These are phyloP conservation scores for Catharus ustulatus DNA, from an alignment of 2,797 vertebrate genomes.

Conservation along the genomic window DNA sequence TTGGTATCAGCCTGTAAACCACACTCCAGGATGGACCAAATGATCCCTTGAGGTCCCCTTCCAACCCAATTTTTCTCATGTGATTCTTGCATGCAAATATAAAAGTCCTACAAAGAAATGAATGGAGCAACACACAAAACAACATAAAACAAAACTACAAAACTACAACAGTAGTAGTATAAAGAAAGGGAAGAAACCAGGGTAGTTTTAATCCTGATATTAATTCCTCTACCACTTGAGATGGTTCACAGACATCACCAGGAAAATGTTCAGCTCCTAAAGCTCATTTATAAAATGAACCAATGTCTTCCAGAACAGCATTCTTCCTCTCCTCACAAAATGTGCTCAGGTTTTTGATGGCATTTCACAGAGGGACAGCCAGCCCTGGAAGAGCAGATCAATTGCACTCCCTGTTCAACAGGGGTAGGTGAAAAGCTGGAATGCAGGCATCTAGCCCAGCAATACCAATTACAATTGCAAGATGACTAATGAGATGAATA, in stretches of 20 bases:
- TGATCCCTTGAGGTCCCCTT: background rate
- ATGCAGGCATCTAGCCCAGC: background rate
- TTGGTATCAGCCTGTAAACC: background rate
- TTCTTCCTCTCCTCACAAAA: background rate
- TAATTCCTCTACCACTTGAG: background rate
- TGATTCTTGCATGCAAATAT: background rate
- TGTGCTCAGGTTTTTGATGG: background rate
- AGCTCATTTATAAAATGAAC: background rate
- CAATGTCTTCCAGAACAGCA: background rate
- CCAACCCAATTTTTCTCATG: background rate
- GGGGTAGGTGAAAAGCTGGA: background rate
- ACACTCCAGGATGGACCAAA: background rate
- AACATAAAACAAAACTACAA: background rate
- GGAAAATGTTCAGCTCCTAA: background rate
- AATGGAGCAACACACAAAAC: rapidly evolving
- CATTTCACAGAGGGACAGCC: background rate
- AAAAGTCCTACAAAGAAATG: background rate
- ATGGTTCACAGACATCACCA: background rate
- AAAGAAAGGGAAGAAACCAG: background rate
- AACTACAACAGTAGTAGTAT: background rate
- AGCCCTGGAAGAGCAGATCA: background rate
- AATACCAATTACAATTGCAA: background rate
- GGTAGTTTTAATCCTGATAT: background rate
- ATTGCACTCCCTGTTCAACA: background rate
- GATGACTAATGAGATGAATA: slow-evolving; percentile 21